Evolutionary conservation across 2,888 invertebrate genomes (phyloP).

Genomic region (Petrolisthes manimaculis): DNA sequence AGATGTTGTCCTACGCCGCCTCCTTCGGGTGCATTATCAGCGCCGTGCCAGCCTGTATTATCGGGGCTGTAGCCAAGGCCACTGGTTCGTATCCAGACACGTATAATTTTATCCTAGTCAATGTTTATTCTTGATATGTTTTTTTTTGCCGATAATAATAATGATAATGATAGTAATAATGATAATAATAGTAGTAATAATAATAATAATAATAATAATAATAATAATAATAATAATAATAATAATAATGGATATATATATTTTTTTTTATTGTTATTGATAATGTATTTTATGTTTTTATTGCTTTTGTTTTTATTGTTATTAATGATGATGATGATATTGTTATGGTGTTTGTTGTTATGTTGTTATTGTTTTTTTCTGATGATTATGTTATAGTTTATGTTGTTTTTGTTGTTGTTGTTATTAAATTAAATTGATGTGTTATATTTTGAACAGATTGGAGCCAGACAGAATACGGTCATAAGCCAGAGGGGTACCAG

Average conservation of each 20-base stretch:
- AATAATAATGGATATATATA: no score
- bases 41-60: constrained; percentile 96
- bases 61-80: constrained; percentile 96
- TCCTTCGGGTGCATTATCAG: constrained; percentile 95
- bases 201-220: no score
- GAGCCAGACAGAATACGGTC: constrained; percentile 88
- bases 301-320: no score
- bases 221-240: no score
- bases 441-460: constrained; percentile 78
- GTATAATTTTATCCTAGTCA: background rate
- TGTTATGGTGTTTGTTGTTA: background rate
- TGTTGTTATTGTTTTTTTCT: background rate
- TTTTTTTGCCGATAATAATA: background rate
- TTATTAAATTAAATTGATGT: no score
- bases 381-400: background rate
- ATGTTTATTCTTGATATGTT: background rate
- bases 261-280: no score
- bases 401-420: no score
- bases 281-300: no score
- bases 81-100: constrained; percentile 78
- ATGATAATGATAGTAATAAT: no score
- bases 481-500: constrained; percentile 71
- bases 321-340: no score
- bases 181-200: no score
- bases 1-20: constrained; percentile 94